A percentile compares a stretch with the other conserved stretches of the same genome.
Evolutionary conservation across 2,797 vertebrate species (phyloP).

Genomic region (Atherinosoma microstoma): DNA sequence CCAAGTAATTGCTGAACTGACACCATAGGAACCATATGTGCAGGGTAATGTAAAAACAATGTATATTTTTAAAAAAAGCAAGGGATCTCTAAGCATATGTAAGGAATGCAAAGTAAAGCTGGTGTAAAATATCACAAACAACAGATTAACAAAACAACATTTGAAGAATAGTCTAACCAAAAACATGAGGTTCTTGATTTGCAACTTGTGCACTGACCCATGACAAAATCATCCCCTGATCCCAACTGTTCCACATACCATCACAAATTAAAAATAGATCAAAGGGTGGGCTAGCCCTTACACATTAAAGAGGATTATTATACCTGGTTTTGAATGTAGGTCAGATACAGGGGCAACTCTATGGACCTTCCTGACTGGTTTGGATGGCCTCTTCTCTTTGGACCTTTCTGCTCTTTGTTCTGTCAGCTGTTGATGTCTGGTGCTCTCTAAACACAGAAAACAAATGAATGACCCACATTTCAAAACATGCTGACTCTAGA

Average conservation of each 20-base stretch:
- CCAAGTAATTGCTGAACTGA: not conserved
- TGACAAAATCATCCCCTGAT: slow-evolving; percentile 22
- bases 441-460: slow-evolving; percentile 61
- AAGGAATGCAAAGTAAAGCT: not conserved
- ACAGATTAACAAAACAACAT: not conserved
- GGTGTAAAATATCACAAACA: not conserved
- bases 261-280: slow-evolving; percentile 50
- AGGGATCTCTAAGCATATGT: too few relatives aligned
- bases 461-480: slow-evolving; percentile 8
- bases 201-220: slow-evolving; percentile 5
- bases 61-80: not conserved
- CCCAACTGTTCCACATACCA: slow-evolving; percentile 30
- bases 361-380: slow-evolving; percentile 90
- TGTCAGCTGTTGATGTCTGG: slow-evolving; percentile 58
- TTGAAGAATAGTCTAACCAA: not conserved
- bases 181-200: slow-evolving; percentile 12
- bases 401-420: slow-evolving; percentile 58
- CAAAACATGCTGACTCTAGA: not conserved
- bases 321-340: slow-evolving; percentile 89
- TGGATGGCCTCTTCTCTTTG: slow-evolving; percentile 77
- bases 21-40: not conserved
- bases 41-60: not conserved
- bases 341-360: slow-evolving; percentile 81
- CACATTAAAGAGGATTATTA: slow-evolving; percentile 49
- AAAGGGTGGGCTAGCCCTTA: slow-evolving; percentile 2